Evolutionary conservation across 1,140 invertebrate species (phyloP).

Genomic region (Pollicipes pollicipes): DNA sequence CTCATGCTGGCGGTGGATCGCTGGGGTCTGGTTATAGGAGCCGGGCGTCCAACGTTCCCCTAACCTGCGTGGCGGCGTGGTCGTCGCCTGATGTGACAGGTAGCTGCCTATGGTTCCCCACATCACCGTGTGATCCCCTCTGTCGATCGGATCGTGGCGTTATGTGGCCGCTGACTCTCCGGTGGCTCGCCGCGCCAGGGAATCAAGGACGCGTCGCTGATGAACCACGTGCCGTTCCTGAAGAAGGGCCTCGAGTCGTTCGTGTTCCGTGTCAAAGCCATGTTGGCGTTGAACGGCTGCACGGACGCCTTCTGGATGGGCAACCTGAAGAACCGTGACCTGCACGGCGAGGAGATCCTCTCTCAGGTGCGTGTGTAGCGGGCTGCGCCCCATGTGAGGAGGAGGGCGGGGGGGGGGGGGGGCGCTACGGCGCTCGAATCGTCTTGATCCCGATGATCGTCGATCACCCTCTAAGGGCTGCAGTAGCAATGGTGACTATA

Average conservation of each 20-base stretch:
- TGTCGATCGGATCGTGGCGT: background rate
- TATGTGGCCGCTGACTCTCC: constrained; percentile 11
- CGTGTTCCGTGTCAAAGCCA: constrained; percentile 61
- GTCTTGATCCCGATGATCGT: background rate
- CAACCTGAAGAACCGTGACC: constrained; percentile 66
- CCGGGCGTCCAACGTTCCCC: too few species aligned
- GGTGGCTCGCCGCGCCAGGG: constrained; percentile 28
- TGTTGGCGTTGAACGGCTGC: constrained; percentile 61
- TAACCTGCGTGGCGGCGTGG: too few species aligned
- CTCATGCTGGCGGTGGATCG: too few species aligned
- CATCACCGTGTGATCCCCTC: background rate
- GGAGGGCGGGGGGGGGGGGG: background rate
- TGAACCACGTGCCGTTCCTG: constrained; percentile 55
- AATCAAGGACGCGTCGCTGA: constrained; percentile 49
- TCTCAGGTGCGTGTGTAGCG: constrained; percentile 30
- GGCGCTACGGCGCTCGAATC: background rate
- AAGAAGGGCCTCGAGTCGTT: constrained; percentile 57
- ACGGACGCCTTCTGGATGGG: constrained; percentile 68
- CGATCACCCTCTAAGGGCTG: background rate
- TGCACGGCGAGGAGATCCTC: constrained; percentile 51
- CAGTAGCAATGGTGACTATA: background rate
- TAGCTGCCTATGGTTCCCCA: too few species aligned
- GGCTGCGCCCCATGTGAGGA: background rate
- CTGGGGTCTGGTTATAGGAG: too few species aligned
- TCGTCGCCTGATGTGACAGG: too few species aligned